These are phyloP conservation scores for Sebastes vulpes DNA, from an alignment of 2,797 vertebrate species.

Conservation along the genomic window DNA sequence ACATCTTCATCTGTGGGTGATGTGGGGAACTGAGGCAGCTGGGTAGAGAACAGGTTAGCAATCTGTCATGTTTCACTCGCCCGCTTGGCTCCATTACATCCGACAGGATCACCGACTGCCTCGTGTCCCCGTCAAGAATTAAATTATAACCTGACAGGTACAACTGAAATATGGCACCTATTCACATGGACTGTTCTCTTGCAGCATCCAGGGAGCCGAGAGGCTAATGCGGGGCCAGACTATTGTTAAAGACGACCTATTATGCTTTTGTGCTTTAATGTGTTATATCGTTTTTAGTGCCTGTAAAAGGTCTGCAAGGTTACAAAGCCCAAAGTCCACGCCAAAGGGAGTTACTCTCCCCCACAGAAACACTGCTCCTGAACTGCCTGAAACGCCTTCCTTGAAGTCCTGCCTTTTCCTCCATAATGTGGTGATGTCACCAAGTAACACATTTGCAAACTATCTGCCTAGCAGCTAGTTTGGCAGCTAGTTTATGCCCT, in stretches of 20 bases:
- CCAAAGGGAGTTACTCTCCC: too few relatives aligned
- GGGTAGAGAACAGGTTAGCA: not conserved
- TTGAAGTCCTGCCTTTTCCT: too few relatives aligned
- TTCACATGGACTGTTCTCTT: not conserved
- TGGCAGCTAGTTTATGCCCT: too few relatives aligned
- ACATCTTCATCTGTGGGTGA: slow-evolving; percentile 5
- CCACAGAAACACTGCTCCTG: not conserved
- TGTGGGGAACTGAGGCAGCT: not conserved
- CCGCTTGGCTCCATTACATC: slow-evolving; percentile 26
- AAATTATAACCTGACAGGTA: slow-evolving; percentile 23
- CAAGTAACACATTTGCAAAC: too few relatives aligned
- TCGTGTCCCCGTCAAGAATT: slow-evolving; percentile 1
- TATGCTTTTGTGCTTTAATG: too few relatives aligned
- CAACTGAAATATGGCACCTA: slow-evolving; percentile 3
- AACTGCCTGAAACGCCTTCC: too few relatives aligned
- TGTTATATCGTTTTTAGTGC: too few relatives aligned
- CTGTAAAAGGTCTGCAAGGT: too few relatives aligned
- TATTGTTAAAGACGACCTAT: too few relatives aligned
- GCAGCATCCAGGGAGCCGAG: not conserved
- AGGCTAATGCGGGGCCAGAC: not conserved
- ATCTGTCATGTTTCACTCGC: slow-evolving; percentile 37
- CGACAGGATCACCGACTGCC: slow-evolving; percentile 19
- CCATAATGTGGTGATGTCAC: too few relatives aligned
- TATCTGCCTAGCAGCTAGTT: too few relatives aligned
- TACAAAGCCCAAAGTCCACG: too few relatives aligned